These are phyloP conservation scores for Hybognathus amarus DNA, from an alignment of 2,797 vertebrate genomes.

Conservation along the genomic window DNA sequence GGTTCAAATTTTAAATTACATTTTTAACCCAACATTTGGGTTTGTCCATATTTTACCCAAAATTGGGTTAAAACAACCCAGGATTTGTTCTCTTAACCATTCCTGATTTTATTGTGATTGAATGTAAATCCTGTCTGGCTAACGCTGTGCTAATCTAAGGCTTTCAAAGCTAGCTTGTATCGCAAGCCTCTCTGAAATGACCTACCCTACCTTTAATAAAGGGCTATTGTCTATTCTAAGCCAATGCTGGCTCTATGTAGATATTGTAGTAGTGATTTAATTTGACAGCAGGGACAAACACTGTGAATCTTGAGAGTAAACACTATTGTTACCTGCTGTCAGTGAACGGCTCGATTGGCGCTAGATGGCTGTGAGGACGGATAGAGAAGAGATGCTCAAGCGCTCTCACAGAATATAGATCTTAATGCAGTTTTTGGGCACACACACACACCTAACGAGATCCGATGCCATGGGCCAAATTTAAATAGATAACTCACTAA, in stretches of 20 bases:
- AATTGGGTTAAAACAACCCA: no score
- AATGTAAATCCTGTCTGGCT: no score
- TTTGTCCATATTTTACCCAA: no score
- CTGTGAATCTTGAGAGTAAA: background rate
- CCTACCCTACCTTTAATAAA: background rate
- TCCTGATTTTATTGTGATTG: no score
- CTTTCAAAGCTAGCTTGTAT: background rate
- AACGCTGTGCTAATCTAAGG: no score
- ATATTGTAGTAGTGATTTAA: background rate
- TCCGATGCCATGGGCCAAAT: background rate
- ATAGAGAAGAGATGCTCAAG: background rate
- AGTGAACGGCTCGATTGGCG: background rate
- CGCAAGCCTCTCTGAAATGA: background rate
- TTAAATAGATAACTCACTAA: background rate
- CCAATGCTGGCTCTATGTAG: background rate
- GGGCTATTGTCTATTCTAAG: background rate
- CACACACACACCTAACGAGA: background rate
- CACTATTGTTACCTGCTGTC: background rate
- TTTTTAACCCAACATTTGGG: no score
- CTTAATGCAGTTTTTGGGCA: background rate
- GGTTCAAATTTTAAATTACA: no score
- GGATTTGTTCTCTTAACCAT: no score
- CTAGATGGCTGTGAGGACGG: background rate
- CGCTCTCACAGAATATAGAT: background rate
- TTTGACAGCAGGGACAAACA: background rate